Base-by-base conservation (phyloP, 2,888 invertebrate genomes). In the Hemistola chrysoprasaria region DNA sequence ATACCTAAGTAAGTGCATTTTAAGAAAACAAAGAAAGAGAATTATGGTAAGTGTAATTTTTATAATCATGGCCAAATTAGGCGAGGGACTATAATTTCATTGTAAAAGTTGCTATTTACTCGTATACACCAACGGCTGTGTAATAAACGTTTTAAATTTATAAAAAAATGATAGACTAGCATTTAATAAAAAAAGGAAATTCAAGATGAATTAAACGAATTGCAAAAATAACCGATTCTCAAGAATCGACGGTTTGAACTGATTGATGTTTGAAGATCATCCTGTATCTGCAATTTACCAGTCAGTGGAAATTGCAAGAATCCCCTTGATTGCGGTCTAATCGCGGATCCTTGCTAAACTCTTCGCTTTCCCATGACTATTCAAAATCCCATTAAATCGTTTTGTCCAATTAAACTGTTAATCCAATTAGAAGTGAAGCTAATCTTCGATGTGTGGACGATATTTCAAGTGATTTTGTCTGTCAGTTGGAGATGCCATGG, bases 301-400 rank as follows among this genome's bases (percentile, higher is more conserved):
- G 87, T 87, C 87, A 87, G 78, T 86, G 85, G 51, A 84, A 83
- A 88, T 87, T 86, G 85, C 86, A 72, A 77, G 72, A 69, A 76
- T 79, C 69, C 59, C 63, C 65, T 68, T 79, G 84, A 86, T 85
- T 83, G 80, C 70, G 65, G 73, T 63, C 76, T 85, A 85, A 86
- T 82, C 78, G 72, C 56, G 69, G 60, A 66, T 68, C 73, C 73
- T 66, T 69, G 64, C 61, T 54, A 66, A 71, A 73, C 59, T 56
- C 53, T 53, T 62, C 55, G 64, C 71, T 66, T 85, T 85, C 85
- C 78, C 87, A 86, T 80, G 80, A 80, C 85, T 85, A 87, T 84
- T 68, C 61, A 71, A 69, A 71, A 71, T 71, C 66, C 65, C 71
- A 68, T 81, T 82, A 77, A 76, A 80, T 69, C 57, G 75, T 79